A percentile compares a stretch with the other conserved stretches of the same genome.
phyloP scores from a whole-genome alignment of 2,888 invertebrate species.

The Oligia strigilis region DNA sequence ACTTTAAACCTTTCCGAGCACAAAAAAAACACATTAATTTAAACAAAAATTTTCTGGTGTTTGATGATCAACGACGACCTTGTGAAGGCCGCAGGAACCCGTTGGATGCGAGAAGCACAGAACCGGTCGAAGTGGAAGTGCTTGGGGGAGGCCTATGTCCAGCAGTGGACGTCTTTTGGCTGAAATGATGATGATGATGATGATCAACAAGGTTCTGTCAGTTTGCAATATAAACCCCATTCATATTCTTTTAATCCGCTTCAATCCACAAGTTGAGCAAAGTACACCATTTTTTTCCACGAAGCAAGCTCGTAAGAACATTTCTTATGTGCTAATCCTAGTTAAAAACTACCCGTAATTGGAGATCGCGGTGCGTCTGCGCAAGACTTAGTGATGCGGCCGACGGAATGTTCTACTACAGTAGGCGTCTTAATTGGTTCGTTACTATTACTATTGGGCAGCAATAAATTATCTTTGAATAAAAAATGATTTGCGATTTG shows the following conservation, averaged over 20 bases:
- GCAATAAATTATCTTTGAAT: neutral
- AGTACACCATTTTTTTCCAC: neutral
- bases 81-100: too few species aligned
- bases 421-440: conserved; percentile 36
- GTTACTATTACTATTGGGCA: neutral
- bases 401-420: conserved; percentile 43
- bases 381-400: conserved; percentile 43
- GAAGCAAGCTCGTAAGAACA: neutral
- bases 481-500: neutral
- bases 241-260: neutral
- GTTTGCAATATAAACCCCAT: neutral
- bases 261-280: neutral
- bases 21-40: too few species aligned
- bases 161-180: too few species aligned
- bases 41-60: neutral
- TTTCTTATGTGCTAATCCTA: neutral
- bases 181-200: too few species aligned
- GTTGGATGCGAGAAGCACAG: too few species aligned
- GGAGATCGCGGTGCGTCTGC: conserved; percentile 32
- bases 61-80: neutral
- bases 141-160: too few species aligned
- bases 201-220: neutral
- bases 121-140: too few species aligned
- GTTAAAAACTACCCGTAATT: conserved; percentile 35
- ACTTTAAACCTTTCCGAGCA: too few species aligned